Evolutionary conservation across 92 coral and sea anemone species (phyloP).

Genomic region (Ricordea florida): DNA sequence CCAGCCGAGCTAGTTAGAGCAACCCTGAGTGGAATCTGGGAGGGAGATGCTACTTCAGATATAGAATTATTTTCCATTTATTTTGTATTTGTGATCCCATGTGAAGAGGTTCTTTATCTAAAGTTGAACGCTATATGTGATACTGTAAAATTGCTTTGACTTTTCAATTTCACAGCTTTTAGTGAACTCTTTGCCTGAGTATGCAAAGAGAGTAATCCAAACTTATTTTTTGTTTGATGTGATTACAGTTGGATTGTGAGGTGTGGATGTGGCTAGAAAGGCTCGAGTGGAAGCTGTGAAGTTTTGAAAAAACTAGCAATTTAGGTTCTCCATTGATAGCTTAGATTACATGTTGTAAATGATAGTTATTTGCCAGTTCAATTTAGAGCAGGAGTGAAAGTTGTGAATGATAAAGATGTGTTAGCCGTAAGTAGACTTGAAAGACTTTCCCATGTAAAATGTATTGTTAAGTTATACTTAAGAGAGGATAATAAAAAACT

Average conservation of each 20-base stretch:
- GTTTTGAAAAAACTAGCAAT: slow-evolving; percentile 12
- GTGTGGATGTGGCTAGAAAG: too few relatives aligned
- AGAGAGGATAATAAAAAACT: slow-evolving; percentile 35
- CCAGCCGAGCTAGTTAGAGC: too few relatives aligned
- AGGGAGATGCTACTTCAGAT: too few relatives aligned
- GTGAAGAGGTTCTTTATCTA: slow-evolving; percentile 3
- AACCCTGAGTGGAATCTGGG: too few relatives aligned
- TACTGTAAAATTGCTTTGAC: slow-evolving; percentile 2
- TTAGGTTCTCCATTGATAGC: not conserved
- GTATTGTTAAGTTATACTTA: slow-evolving; percentile 37
- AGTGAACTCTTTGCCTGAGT: too few relatives aligned
- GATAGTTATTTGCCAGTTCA: not conserved
- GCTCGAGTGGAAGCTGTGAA: too few relatives aligned
- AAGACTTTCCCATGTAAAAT: slow-evolving; percentile 30
- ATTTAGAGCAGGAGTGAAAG: not conserved
- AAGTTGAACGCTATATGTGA: slow-evolving; percentile 8
- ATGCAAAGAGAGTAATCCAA: too few relatives aligned
- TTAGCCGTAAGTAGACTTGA: not conserved
- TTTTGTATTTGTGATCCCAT: slow-evolving; percentile 33
- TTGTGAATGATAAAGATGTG: not conserved
- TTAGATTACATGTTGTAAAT: slow-evolving; percentile 14
- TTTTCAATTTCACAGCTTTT: not conserved
- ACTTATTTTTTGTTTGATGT: too few relatives aligned
- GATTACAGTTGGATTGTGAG: too few relatives aligned
- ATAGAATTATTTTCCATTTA: slow-evolving; percentile 38